These are phyloP conservation scores for Diarsia mendica DNA, from an alignment of 2,888 invertebrate species.

Conservation along the genomic window DNA sequence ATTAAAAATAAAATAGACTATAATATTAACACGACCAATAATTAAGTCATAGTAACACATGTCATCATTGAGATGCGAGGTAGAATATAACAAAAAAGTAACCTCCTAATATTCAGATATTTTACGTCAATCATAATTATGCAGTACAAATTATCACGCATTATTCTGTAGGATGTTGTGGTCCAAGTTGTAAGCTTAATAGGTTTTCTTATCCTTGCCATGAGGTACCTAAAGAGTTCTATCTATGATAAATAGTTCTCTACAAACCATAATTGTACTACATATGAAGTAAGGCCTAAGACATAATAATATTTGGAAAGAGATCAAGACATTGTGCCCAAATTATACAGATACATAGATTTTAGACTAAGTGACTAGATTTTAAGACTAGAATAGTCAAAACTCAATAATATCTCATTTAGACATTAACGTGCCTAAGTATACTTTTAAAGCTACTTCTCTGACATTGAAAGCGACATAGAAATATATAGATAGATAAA, in stretches of 20 bases:
- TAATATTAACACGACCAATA: conserved; percentile 3
- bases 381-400: conserved; percentile 70
- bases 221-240: conserved; percentile 10
- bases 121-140: conserved; percentile 38
- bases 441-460: conserved; percentile 73
- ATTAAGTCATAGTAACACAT: not conserved
- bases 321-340: conserved; percentile 66
- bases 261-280: conserved; percentile 53
- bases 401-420: conserved; percentile 67
- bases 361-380: conserved; percentile 68
- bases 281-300: conserved; percentile 48
- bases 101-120: conserved; percentile 42
- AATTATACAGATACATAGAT: conserved; percentile 64
- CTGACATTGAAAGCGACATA: conserved; percentile 88
- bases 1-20: conserved; percentile 12
- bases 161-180: conserved; percentile 11
- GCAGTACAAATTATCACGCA: conserved; percentile 54
- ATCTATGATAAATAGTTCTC: conserved; percentile 22
- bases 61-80: conserved; percentile 6
- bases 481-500: conserved; percentile 84
- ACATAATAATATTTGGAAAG: conserved; percentile 55
- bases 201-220: not conserved
- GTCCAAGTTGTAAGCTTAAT: conserved; percentile 23
- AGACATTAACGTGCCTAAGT: conserved; percentile 65
- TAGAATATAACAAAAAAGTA: conserved; percentile 5